These are phyloP conservation scores for Morpho deidamia DNA, from an alignment of 2,888 invertebrate species.

Conservation along the genomic window DNA sequence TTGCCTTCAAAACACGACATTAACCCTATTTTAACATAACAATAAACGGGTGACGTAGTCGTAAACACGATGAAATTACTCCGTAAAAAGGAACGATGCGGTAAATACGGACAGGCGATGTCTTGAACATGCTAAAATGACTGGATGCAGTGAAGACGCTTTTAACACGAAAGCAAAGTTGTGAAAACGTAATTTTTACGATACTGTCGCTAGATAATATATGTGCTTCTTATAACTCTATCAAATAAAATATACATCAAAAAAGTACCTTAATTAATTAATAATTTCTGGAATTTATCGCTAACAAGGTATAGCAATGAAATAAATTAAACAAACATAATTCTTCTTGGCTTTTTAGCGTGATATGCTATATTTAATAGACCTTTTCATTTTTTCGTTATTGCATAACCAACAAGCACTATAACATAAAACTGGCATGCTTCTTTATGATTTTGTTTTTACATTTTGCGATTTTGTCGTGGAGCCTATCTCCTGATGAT, in stretches of 20 bases:
- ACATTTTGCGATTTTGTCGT: too few relatives aligned
- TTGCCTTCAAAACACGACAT: slow-evolving; percentile 45
- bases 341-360: too few relatives aligned
- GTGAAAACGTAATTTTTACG: slow-evolving; percentile 50
- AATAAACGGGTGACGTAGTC: slow-evolving; percentile 59
- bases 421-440: too few relatives aligned
- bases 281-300: too few relatives aligned
- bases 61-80: slow-evolving; percentile 60
- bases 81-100: slow-evolving; percentile 68
- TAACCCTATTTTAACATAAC: slow-evolving; percentile 67
- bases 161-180: slow-evolving; percentile 35
- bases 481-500: too few relatives aligned
- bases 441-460: too few relatives aligned
- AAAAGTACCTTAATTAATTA: background rate
- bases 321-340: too few relatives aligned
- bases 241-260: slow-evolving; percentile 6
- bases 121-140: slow-evolving; percentile 38
- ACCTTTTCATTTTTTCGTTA: too few relatives aligned
- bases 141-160: slow-evolving; percentile 43
- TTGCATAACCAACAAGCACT: too few relatives aligned
- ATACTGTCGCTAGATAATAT: slow-evolving; percentile 10
- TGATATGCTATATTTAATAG: too few relatives aligned
- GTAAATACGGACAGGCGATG: slow-evolving; percentile 71
- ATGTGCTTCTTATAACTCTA: background rate
- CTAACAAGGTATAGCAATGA: too few relatives aligned